Conservation (phyloP, 2,797 vertebrate species). For the Heliangelus exortis region DNA sequence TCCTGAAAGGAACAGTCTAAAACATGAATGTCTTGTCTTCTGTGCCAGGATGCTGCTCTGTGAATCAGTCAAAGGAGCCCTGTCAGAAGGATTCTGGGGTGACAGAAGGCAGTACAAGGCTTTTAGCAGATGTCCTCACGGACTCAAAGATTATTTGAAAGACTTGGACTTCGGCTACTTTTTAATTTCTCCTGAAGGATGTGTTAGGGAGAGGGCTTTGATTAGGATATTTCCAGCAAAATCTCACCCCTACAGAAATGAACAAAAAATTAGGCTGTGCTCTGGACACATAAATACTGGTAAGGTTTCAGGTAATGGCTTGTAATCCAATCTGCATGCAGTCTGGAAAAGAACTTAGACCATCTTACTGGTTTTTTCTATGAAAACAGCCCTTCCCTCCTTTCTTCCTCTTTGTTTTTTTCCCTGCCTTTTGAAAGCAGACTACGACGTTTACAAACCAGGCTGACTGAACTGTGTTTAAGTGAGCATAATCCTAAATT, state of each 20-base stretch:
- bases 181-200: not conserved
- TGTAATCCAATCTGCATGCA: not conserved
- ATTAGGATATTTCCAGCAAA: not conserved
- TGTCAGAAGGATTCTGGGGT: not conserved
- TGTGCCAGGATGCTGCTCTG: not conserved
- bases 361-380: not conserved
- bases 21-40: not conserved
- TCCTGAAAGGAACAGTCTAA: not conserved
- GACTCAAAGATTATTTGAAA: not conserved
- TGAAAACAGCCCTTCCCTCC: not conserved
- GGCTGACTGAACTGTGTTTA: not conserved
- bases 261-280: not conserved
- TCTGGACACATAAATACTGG: not conserved
- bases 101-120: not conserved
- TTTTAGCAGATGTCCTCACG: not conserved
- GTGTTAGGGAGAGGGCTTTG: not conserved
- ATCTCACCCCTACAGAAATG: not conserved
- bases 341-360: not conserved
- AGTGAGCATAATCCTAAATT: not conserved
- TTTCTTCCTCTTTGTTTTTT: not conserved
- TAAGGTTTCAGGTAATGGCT: not conserved
- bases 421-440: not conserved
- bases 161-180: not conserved
- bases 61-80: not conserved
- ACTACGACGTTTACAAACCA: not conserved